phyloP scores from a whole-genome alignment of 2,888 invertebrate species.

The Automeris io region DNA sequence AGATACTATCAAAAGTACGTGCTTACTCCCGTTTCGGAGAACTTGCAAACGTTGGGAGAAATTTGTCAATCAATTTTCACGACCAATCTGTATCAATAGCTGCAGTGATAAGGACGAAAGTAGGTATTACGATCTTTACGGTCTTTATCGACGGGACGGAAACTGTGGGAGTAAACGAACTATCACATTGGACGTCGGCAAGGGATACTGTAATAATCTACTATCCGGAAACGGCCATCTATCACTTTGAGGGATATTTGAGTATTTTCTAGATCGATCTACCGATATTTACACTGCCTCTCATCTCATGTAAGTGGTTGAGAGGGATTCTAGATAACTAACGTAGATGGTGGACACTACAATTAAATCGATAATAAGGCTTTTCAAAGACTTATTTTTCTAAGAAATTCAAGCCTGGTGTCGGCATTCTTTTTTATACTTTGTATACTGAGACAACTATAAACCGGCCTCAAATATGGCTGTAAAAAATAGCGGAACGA shows the following conservation, averaged over 20 bases:
- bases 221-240: constrained; percentile 40
- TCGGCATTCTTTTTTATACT: too few relatives aligned
- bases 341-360: too few relatives aligned
- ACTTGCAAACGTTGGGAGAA: background rate
- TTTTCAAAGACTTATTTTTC: too few relatives aligned
- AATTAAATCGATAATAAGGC: too few relatives aligned
- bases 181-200: constrained; percentile 18
- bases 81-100: constrained; percentile 4
- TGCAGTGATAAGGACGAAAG: constrained; percentile 6
- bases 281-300: constrained; percentile 23
- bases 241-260: constrained; percentile 46
- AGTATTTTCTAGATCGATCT: constrained; percentile 56
- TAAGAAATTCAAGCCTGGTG: too few relatives aligned
- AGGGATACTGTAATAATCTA: constrained; percentile 27
- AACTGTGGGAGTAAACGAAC: constrained; percentile 30
- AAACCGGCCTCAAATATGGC: too few relatives aligned
- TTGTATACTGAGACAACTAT: too few relatives aligned
- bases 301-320: too few relatives aligned
- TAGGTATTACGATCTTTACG: constrained; percentile 19
- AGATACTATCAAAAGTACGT: background rate
- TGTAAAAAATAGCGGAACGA: too few relatives aligned
- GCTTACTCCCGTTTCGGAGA: background rate
- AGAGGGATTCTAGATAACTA: too few relatives aligned
- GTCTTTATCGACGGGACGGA: constrained; percentile 15
- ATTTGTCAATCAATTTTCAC: constrained; percentile 1